Evolutionary conservation across 2,888 invertebrate genomes (phyloP).

Genomic region (Bimastos eiseni): DNA sequence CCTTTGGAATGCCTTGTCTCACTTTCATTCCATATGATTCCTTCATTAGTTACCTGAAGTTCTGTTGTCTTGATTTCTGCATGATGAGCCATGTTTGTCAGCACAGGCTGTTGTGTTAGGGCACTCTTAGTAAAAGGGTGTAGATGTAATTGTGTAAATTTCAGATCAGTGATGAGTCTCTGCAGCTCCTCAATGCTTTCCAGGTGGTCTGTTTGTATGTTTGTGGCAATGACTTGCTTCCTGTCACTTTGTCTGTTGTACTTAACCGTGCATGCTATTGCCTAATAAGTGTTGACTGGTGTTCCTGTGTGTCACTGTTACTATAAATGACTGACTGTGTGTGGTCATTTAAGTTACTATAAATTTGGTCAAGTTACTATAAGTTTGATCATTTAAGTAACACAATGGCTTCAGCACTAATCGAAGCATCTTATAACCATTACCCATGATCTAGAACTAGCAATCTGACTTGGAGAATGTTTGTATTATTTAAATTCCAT

Average conservation of each 20-base stretch:
- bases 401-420: neutral
- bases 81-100: neutral
- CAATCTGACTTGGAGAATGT: neutral
- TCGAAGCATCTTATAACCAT: neutral
- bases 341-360: too few relatives aligned
- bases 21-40: too few relatives aligned
- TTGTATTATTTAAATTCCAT: neutral
- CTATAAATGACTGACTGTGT: neutral
- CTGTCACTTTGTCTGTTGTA: slow-evolving; percentile 16
- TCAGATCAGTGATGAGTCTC: slow-evolving; percentile 17
- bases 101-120: neutral
- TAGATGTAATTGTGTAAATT: neutral
- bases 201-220: slow-evolving; percentile 8
- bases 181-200: neutral
- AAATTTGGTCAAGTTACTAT: too few relatives aligned
- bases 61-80: neutral
- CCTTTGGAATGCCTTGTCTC: too few relatives aligned
- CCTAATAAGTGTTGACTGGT: neutral
- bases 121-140: neutral
- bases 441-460: neutral
- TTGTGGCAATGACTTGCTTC: neutral
- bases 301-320: neutral
- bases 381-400: neutral
- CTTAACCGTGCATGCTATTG: neutral
- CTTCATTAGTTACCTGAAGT: too few relatives aligned